Percentiles rank a stretch among this genome's conserved stretches.
phyloP scores from a whole-genome alignment of 2,797 vertebrate species.

The Hylomyscus alleni region DNA sequence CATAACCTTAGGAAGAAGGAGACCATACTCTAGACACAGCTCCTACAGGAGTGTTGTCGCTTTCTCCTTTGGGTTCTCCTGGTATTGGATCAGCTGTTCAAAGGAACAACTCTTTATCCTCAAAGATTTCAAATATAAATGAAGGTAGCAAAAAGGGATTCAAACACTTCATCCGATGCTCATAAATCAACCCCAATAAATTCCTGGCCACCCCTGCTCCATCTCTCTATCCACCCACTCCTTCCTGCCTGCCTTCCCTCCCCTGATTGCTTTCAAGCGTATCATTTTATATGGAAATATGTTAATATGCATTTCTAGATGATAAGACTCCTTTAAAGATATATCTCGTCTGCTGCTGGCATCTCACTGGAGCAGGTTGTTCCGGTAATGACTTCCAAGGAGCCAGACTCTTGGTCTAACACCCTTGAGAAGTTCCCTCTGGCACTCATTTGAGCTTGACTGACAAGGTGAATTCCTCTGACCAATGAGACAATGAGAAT shows the following conservation, averaged over 20 bases:
- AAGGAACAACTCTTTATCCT: not conserved
- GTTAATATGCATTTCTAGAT: slow-evolving; percentile 39
- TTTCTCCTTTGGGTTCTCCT: not conserved
- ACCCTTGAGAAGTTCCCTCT: not conserved
- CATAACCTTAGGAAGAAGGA: not conserved
- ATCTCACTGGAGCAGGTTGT: not conserved
- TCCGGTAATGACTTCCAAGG: not conserved
- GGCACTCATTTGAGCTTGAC: not conserved
- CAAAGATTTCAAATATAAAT: not conserved
- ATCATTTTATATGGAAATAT: slow-evolving; percentile 39
- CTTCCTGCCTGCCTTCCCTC: not conserved
- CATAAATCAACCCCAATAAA: slow-evolving; percentile 4
- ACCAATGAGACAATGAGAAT: not conserved
- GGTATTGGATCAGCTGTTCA: not conserved
- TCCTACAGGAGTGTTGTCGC: not conserved
- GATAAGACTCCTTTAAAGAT: slow-evolving; percentile 4
- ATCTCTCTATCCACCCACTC: not conserved
- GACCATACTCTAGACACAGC: not conserved
- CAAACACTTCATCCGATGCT: not conserved
- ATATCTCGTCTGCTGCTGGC: not conserved
- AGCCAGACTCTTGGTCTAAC: not conserved
- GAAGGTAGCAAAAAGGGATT: not conserved
- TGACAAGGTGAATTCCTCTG: not conserved
- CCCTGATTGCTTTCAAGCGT: not conserved
- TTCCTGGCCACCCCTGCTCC: not conserved